Percentiles rank a stretch among this genome's conserved stretches.
Conservation (phyloP, 1,140 invertebrate species). For the Macrocentrus cingulum region DNA sequence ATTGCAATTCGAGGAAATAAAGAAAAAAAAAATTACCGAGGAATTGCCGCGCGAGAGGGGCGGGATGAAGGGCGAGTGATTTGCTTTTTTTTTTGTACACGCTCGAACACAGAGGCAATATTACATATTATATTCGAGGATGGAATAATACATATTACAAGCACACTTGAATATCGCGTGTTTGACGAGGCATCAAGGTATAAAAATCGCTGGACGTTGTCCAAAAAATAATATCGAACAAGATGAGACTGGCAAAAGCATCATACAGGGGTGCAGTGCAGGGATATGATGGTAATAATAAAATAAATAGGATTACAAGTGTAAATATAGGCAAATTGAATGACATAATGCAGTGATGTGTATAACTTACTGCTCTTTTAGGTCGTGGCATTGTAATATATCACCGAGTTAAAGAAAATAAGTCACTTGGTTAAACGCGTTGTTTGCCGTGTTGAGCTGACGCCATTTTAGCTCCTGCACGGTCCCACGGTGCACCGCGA, state of each 20-base stretch:
- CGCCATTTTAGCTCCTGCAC: conserved; percentile 43
- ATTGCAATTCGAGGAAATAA: neutral
- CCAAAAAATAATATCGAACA: too few relatives aligned
- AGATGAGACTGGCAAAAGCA: too few relatives aligned
- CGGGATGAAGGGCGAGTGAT: conserved; percentile 25
- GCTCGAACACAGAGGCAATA: neutral
- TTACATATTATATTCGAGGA: too few relatives aligned
- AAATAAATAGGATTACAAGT: neutral
- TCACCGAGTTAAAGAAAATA: conserved; percentile 17
- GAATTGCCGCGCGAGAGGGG: conserved; percentile 13
- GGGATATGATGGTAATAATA: neutral
- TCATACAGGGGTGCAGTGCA: too few relatives aligned
- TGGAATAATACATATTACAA: too few relatives aligned
- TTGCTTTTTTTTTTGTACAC: conserved; percentile 21
- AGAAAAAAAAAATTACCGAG: neutral
- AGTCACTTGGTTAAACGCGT: conserved; percentile 32
- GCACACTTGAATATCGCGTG: too few relatives aligned
- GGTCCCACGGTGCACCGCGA: conserved; percentile 38
- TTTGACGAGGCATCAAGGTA: too few relatives aligned
- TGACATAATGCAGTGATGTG: neutral
- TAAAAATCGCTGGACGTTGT: too few relatives aligned
- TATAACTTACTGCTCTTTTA: conserved; percentile 32
- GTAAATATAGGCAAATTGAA: neutral
- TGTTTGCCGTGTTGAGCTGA: conserved; percentile 38
- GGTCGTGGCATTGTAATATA: conserved; percentile 40